Conservation (phyloP, 2,888 invertebrate species). For the Anorthoa munda region DNA sequence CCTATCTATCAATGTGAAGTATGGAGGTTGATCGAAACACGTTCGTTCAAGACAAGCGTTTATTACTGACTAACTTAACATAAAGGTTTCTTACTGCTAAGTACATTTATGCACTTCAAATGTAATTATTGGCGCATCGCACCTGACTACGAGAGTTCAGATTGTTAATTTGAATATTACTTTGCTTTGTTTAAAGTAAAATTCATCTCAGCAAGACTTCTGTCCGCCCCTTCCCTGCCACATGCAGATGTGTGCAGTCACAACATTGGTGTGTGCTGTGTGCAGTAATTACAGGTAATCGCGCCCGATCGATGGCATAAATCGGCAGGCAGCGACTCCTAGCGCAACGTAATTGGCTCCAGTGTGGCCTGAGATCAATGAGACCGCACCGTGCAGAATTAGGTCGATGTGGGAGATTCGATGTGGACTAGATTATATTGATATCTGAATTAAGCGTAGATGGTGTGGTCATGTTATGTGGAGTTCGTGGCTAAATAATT, state of each 20-base stretch:
- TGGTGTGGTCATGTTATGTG: no score
- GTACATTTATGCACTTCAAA: no score
- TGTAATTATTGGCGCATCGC: no score
- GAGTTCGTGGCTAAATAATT: no score
- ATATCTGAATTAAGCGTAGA: neutral
- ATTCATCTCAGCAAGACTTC: neutral
- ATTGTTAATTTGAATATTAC: neutral
- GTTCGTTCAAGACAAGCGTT: no score
- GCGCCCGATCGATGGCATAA: conserved; percentile 29
- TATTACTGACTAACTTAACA: no score
- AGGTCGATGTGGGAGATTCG: neutral
- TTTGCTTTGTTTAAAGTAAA: neutral
- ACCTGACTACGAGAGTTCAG: neutral
- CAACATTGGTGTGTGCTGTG: conserved; percentile 14
- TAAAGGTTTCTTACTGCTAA: no score
- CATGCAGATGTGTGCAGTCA: neutral
- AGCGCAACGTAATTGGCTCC: conserved; percentile 26
- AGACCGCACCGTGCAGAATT: conserved; percentile 1
- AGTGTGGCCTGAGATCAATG: neutral
- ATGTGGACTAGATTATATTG: neutral
- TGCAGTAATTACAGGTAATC: conserved; percentile 36
- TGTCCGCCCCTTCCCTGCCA: no score
- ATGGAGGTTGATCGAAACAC: no score
- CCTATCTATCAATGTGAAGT: no score
- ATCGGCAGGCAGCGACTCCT: conserved; percentile 12